phyloP scores from a whole-genome alignment of 2,113 vertebrate genomes.

The Chloropsis cyanopogon region DNA sequence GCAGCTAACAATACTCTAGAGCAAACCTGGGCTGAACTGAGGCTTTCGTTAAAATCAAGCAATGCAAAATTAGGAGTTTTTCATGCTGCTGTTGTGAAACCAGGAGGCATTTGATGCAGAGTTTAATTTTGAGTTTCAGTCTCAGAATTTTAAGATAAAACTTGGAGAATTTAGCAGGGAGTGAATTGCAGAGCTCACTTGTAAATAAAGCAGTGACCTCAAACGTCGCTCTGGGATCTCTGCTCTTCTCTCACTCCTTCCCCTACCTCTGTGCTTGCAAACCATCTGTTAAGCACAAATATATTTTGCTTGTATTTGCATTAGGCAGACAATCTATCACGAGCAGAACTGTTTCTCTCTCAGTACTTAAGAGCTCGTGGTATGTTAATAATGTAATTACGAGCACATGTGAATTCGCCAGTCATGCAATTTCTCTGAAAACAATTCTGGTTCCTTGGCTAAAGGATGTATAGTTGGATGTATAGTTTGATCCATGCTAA shows the following conservation, averaged over 20 bases:
- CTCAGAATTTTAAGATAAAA: background rate
- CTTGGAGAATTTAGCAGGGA: background rate
- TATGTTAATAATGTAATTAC: background rate
- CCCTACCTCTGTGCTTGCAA: background rate
- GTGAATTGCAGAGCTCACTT: background rate
- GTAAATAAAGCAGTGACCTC: background rate
- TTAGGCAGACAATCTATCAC: background rate
- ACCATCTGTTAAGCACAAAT: background rate
- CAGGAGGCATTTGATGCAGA: background rate
- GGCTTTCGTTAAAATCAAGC: background rate
- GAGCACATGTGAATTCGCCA: background rate
- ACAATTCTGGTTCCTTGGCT: background rate
- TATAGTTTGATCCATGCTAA: background rate
- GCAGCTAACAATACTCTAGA: background rate
- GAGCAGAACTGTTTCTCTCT: background rate
- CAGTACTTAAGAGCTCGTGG: background rate
- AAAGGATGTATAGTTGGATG: background rate
- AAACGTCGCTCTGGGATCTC: rapidly evolving
- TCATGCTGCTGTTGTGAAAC: background rate
- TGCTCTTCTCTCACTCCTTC: background rate
- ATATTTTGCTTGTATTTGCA: background rate
- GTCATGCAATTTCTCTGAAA: background rate
- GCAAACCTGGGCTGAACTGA: background rate
- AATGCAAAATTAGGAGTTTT: background rate
- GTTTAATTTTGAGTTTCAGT: constrained; percentile 5